Evolutionary conservation across 1,140 invertebrate species (phyloP), one percentile per base, ranked within the genome.

Genomic region (Melanaphis sacchari): DNA sequence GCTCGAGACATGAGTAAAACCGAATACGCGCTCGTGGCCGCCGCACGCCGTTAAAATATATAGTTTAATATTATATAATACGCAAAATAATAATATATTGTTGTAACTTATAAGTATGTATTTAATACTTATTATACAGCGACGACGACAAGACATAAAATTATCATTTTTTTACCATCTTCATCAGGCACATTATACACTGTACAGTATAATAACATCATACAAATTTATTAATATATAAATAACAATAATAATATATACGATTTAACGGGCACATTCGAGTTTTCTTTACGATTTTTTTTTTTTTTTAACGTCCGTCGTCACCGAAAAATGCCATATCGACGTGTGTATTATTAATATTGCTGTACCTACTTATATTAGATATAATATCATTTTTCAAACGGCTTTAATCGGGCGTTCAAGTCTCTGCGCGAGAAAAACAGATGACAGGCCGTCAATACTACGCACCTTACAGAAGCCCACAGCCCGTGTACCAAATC

Each of bases 261-360:
- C 76, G 76, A 38, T n/a, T 76, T 66, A 15, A 82, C n/a, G 36
- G 36, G 6, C 36, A 15, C 36, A 2, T 38, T 82, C 36, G 36
- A 82, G n/a, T 82, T 82, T 38, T 82, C 36, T 82, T 82, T 85
- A 41, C 24, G 38, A 43, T 41, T 15, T 8, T 41, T 85, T 41
- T 41, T 85, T 40, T 38, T 84, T 36, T 85, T 31, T 85, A 26
- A 8, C 82, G 3, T 85, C 24, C 40, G 40, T 40, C 15, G 24
- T 85, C 38, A 97, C 97, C 49, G 97, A 97, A 76, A n/a, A 76
- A 76, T 76, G 59, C 2, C 95, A 97, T 82, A 21, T 82, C 76
- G 21, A 24, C 40, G 82, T 41, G 40, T n/a, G n/a, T n/a, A n/a
- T n/a, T n/a, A n/a, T n/a, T n/a, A 76, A 18, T 76, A 76, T n/a